Base-by-base conservation (phyloP, 2,888 invertebrate genomes). In the Dasypolia templi region DNA sequence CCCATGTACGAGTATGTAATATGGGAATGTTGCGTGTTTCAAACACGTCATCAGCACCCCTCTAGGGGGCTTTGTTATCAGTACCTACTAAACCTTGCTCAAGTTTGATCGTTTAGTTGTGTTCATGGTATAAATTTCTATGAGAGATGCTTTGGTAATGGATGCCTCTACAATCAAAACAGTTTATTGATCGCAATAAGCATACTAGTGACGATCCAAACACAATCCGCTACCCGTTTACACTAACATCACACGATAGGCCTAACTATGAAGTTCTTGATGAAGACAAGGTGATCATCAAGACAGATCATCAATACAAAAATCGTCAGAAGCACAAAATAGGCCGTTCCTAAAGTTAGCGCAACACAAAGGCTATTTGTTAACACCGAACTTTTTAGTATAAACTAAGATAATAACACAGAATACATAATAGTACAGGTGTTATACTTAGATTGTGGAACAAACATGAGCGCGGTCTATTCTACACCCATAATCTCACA, bases 1-100 rank as follows among this genome's bases (percentile, higher is more conserved):
- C 79, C 64, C 75, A 66, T 65, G 51, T n/a, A n/a, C n/a, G n/a
- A n/a, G n/a, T n/a, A n/a, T n/a, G n/a, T 26, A 59, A 53, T 19
- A 26, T 17, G 59, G 53, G 68, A n/a, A 49, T 49, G 44, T 81
- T 80, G 77, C 80, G 68, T 80, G 77, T 59, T 64, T 46, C 32
- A 49, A 69, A 72, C 59, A 55, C 32, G 72, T 77, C 68, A 72
- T 81, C 58, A 69, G 35, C 53, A 66, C 62, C 44, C 72, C 68
- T 65, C 53, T 35, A 12, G 29, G n/a, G 66, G 32, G 29, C 22
- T 74, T n/a, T 39, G 42, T 49, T 53, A 56, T 53, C 19, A 62
- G 14, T 35, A 42, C 22, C 17, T 32, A 14, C 26, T 29, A 6
- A 42, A 39, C 22, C 19, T 63, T 42, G 46, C 22, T 63, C 62